Conservation (phyloP, 2,888 invertebrate species). For the Punctoribates punctum region DNA sequence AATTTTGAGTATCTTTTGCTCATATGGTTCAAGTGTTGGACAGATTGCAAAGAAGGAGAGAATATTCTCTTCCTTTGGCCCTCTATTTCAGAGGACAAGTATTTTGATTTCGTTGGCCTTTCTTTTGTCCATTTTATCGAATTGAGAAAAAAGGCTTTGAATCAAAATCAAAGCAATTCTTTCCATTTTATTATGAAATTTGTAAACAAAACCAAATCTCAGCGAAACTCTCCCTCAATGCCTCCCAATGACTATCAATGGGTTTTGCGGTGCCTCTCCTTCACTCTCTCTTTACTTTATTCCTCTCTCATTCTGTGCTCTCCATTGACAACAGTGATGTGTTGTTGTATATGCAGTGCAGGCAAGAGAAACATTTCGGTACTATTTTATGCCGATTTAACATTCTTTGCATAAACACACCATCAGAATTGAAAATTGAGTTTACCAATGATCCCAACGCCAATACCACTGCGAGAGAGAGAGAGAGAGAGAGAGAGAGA, state of each 20-base stretch:
- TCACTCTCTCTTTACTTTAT: no score
- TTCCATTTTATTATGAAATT: not conserved
- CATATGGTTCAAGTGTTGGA: not conserved
- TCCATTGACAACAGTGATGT: not conserved
- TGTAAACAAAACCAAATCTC: not conserved
- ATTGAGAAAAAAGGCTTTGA: not conserved
- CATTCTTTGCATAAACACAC: constrained; percentile 6
- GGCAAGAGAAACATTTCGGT: not conserved
- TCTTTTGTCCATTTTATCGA: constrained; percentile 4
- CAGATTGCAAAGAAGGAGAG: constrained; percentile 4
- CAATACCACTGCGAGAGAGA: no score
- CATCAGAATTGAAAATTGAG: constrained; percentile 1
- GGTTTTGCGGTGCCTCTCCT: no score
- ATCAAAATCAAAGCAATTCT: not conserved
- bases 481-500: no score
- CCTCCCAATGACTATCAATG: no score
- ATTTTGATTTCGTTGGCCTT: constrained; percentile 8
- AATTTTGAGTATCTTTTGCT: constrained; percentile 1
- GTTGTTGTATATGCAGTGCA: not conserved
- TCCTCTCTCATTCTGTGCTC: not conserved
- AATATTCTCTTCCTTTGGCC: not conserved
- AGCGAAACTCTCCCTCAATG: not conserved
- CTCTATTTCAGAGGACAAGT: not conserved
- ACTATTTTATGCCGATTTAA: not conserved
- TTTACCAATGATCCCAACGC: not conserved